phyloP scores from a whole-genome alignment of 2,113 vertebrate species.

The Neodon shergylaensis region DNA sequence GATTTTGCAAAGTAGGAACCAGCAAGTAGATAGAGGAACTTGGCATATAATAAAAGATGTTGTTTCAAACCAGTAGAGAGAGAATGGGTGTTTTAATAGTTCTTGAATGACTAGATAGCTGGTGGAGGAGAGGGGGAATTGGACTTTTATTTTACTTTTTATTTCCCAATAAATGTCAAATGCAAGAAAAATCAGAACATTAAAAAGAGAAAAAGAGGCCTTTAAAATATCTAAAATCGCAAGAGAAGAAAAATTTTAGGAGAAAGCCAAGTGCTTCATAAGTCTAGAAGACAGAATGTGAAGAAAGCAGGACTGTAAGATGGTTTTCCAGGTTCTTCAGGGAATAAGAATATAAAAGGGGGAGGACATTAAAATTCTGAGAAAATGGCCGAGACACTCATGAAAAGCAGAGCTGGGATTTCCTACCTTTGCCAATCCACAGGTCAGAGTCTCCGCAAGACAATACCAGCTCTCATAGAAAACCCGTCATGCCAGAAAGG shows the following conservation, averaged over 20 bases:
- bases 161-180: slow-evolving; percentile 43
- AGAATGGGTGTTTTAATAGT: not conserved
- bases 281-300: not conserved
- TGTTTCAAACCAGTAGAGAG: not conserved
- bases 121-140: not conserved
- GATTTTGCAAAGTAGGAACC: not conserved
- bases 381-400: not conserved
- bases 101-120: not conserved
- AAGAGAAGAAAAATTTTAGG: slow-evolving; percentile 1
- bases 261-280: not conserved
- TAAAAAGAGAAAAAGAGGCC: slow-evolving; percentile 1
- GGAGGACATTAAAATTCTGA: not conserved
- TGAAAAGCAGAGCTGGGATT: not conserved
- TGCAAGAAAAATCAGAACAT: slow-evolving; percentile 2
- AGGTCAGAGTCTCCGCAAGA: not conserved
- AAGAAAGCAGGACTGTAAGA: not conserved
- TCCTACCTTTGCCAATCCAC: not conserved
- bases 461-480: not conserved
- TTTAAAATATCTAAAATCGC: not conserved
- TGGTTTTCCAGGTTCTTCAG: not conserved
- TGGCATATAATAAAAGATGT: not conserved
- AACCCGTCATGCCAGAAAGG: not conserved
- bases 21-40: not conserved
- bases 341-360: slow-evolving; percentile 28
- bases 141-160: slow-evolving; percentile 45